Base-by-base conservation (phyloP, 2,113 vertebrate species). In the Numida meleagris region DNA sequence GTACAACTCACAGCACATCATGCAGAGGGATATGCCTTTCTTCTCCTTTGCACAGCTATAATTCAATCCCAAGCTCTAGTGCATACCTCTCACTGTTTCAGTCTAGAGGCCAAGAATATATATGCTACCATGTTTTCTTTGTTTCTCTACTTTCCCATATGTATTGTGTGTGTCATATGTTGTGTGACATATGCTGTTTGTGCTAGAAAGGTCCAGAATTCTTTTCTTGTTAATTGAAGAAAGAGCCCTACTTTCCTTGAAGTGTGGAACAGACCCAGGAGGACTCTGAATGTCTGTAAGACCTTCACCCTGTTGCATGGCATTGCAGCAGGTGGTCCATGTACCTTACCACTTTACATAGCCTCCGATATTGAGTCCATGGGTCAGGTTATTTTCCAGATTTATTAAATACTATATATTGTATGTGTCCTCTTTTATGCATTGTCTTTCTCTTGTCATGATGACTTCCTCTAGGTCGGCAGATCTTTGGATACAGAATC, bases 1-100 rank as follows among this genome's bases (percentile, higher is more conserved):
- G 33, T 72, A 33, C 42, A 63, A 38, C 0, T 3, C 27, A 14
- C 4, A 90, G 72, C 33, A 57, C 9, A 1, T 1, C 19, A 20
- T 13, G 72, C 55, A 6, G 9, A 62, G 36, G 40, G 12, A 70
- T 33, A 42, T 50, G 31, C 11, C 57, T 51, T 45, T 43, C 36
- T 46, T 3, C 45, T 76, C 9, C 20, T 27, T 34, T 27, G 6
- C 63, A 20, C 17, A n/a, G 48, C 14, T 53, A 14, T 53, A 55
- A 63, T 93, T 88, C 67, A 51, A 12, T 17, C 55, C 7, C 3
- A 4, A 59, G 18, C 25, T 7, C 45, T 18, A 23, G 68, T 2
- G 0, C 42, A 15, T 72, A 66, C 21, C 42, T 83, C 45, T 45
- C 20, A 27, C 16, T n/a, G 51, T 82, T 91, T 62, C 71, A 82